phyloP scores from a whole-genome alignment of 2,797 vertebrate species.

The Pipistrellus nathusii region DNA sequence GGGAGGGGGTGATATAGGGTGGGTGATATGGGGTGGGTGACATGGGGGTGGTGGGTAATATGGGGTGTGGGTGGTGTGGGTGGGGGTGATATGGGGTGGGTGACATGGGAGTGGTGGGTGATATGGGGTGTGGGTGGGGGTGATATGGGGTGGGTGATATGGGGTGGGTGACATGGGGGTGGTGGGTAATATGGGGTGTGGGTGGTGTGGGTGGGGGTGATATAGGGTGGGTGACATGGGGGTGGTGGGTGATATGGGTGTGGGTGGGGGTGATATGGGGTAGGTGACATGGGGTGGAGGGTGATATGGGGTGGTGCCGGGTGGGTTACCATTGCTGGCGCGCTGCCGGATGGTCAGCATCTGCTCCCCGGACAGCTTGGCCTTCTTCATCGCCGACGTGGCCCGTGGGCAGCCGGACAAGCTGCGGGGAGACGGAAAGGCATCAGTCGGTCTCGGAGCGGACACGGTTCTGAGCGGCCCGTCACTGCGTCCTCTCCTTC shows the following conservation, averaged over 20 bases:
- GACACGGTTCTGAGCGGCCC: accelerated
- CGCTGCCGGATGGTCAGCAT: slow-evolving; percentile 98
- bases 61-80: background rate
- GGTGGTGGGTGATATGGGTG: background rate
- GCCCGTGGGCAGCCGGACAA: slow-evolving; percentile 98
- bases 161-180: no score
- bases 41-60: accelerated
- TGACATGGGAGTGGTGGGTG: no score
- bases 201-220: no score
- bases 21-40: background rate
- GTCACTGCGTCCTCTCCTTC: accelerated
- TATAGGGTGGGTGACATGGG: no score
- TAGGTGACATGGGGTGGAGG: no score
- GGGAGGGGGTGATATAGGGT: background rate
- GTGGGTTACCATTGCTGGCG: slow-evolving; percentile 93
- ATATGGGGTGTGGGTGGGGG: no score
- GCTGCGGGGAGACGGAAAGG: slow-evolving; percentile 86
- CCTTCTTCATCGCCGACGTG: slow-evolving; percentile 99
- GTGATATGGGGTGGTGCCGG: no score
- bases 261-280: no score
- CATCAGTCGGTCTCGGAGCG: slow-evolving; percentile 74
- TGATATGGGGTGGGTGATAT: no score
- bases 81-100: background rate
- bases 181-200: no score
- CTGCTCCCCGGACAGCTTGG: slow-evolving; percentile 97